Evolutionary conservation across 2,797 vertebrate species (phyloP).

Genomic region (Harpagifer antarcticus): DNA sequence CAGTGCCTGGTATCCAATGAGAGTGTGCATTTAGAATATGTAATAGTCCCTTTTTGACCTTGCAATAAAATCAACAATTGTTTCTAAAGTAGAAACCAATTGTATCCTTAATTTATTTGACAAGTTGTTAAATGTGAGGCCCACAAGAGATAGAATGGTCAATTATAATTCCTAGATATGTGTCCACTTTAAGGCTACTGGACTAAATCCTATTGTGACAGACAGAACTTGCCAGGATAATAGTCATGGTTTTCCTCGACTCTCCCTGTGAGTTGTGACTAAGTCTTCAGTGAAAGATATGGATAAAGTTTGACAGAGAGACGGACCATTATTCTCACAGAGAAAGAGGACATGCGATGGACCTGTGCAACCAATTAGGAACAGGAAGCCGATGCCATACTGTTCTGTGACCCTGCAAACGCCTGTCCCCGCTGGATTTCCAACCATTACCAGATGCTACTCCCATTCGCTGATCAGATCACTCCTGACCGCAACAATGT

Average conservation of each 20-base stretch:
- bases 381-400: constrained; percentile 12
- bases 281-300: background rate
- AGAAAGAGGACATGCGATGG: constrained; percentile 12
- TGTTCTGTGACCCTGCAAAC: constrained; percentile 15
- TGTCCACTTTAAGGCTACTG: constrained; percentile 12
- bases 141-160: no score
- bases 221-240: constrained; percentile 17
- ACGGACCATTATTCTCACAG: constrained; percentile 30
- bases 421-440: background rate
- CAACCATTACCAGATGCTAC: constrained; percentile 21
- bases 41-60: no score
- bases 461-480: constrained; percentile 5
- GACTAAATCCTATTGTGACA: background rate
- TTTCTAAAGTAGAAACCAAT: no score
- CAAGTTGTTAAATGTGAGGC: no score
- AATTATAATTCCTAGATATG: background rate
- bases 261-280: constrained; percentile 21
- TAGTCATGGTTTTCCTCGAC: constrained; percentile 5
- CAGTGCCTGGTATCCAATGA: no score
- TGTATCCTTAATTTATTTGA: no score
- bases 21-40: no score
- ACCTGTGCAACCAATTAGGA: constrained; percentile 46
- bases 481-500: background rate
- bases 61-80: no score
- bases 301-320: constrained; percentile 7